These are phyloP conservation scores for Phymastichus coffea DNA, from an alignment of 1,140 invertebrate species.

Conservation along the genomic window DNA sequence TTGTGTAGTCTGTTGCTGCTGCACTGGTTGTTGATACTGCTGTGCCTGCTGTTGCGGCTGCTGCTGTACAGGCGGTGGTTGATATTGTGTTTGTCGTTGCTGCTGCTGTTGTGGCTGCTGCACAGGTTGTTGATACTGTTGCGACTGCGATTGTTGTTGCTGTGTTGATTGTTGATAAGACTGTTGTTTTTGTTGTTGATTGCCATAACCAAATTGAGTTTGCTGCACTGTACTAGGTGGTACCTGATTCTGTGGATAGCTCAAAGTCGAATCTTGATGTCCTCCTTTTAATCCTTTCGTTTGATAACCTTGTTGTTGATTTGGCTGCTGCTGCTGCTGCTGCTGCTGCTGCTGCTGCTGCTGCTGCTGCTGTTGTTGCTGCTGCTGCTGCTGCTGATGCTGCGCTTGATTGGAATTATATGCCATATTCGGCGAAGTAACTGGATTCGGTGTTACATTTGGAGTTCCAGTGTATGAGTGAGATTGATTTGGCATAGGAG, in stretches of 20 bases:
- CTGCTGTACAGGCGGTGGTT: neutral
- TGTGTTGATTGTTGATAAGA: neutral
- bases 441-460: neutral
- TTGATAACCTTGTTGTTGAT: constrained; percentile 19
- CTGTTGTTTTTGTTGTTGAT: constrained; percentile 33
- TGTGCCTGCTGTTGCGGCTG: neutral
- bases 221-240: constrained; percentile 17
- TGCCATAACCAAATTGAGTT: constrained; percentile 33
- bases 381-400: neutral
- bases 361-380: constrained; percentile 33
- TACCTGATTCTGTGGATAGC: neutral
- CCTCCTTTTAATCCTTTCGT: constrained; percentile 26
- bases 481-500: constrained; percentile 29
- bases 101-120: neutral
- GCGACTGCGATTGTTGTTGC: neutral
- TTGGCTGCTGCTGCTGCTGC: neutral
- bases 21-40: neutral
- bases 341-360: constrained; percentile 34
- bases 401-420: constrained; percentile 36
- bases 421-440: constrained; percentile 15
- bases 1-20: neutral
- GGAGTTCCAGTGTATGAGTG: constrained; percentile 33
- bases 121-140: neutral
- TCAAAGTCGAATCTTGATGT: neutral
- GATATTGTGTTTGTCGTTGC: neutral